phyloP scores from a whole-genome alignment of 2,888 invertebrate genomes.

The Leucoma salicis region DNA sequence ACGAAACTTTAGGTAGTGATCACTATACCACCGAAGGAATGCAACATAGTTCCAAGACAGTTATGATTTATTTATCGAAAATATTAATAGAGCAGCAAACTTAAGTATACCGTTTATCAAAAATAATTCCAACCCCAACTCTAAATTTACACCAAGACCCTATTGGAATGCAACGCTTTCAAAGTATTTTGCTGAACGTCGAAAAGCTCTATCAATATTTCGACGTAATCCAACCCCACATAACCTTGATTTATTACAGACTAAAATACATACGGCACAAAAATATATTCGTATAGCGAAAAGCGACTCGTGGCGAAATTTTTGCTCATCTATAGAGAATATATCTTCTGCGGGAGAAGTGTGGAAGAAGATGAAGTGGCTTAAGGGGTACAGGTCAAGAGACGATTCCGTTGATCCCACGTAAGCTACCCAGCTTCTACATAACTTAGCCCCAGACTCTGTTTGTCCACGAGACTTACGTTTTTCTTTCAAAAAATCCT shows the following conservation, averaged over 20 bases:
- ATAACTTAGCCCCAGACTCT: too few relatives aligned
- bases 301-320: not conserved
- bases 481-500: too few relatives aligned
- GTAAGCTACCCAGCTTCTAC: too few relatives aligned
- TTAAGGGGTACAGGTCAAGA: slow-evolving; percentile 4
- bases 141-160: too few relatives aligned
- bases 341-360: slow-evolving; percentile 2
- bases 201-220: slow-evolving; percentile 1
- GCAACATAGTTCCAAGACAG: too few relatives aligned
- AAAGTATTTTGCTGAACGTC: not conserved
- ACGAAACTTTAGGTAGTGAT: not conserved
- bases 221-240: slow-evolving; percentile 1
- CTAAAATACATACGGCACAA: not conserved
- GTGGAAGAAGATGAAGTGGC: slow-evolving; percentile 13
- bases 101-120: too few relatives aligned
- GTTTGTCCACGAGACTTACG: too few relatives aligned
- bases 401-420: too few relatives aligned
- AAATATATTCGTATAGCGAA: not conserved
- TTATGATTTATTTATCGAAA: too few relatives aligned
- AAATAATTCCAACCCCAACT: too few relatives aligned
- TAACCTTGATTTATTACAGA: not conserved
- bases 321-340: slow-evolving; percentile 1
- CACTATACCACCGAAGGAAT: not conserved
- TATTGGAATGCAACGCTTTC: slow-evolving; percentile 3
- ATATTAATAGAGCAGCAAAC: too few relatives aligned